Percentiles rank a stretch among this genome's conserved stretches.
These are phyloP conservation scores for Laticauda laticaudata DNA, from an alignment of 2,113 vertebrate species.

Conservation along the genomic window DNA sequence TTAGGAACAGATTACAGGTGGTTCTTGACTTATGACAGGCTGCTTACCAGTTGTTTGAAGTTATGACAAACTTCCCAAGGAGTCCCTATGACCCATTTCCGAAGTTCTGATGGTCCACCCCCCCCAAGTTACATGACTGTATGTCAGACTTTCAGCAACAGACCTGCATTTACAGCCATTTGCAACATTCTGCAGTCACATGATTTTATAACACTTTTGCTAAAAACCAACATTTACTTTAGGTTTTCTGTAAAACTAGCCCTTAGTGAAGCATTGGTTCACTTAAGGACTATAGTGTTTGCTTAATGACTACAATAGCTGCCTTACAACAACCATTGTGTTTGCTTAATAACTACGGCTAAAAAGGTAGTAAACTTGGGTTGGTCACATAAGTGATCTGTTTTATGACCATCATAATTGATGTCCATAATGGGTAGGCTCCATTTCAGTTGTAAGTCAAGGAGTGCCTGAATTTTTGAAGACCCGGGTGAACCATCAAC, in stretches of 20 bases:
- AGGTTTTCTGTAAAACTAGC: neutral
- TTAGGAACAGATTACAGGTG: neutral
- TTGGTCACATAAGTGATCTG: neutral
- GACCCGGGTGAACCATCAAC: neutral
- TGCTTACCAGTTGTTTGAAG: neutral
- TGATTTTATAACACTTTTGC: neutral
- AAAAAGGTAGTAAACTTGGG: neutral
- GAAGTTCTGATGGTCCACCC: neutral
- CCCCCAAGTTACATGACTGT: neutral
- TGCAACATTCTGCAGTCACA: neutral
- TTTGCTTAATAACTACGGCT: neutral
- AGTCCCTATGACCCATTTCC: neutral
- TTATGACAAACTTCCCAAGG: neutral
- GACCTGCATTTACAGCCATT: neutral
- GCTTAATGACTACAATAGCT: neutral
- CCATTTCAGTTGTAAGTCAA: neutral
- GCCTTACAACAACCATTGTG: no score
- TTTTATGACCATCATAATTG: neutral
- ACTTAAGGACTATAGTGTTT: neutral
- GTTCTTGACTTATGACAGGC: neutral
- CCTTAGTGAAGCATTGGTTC: neutral
- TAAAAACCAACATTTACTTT: neutral
- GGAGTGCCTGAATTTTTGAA: neutral
- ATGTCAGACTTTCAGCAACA: neutral
- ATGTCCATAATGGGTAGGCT: neutral